Evolutionary conservation across 2,113 vertebrate species (phyloP).

Genomic region (Eira barbara): DNA sequence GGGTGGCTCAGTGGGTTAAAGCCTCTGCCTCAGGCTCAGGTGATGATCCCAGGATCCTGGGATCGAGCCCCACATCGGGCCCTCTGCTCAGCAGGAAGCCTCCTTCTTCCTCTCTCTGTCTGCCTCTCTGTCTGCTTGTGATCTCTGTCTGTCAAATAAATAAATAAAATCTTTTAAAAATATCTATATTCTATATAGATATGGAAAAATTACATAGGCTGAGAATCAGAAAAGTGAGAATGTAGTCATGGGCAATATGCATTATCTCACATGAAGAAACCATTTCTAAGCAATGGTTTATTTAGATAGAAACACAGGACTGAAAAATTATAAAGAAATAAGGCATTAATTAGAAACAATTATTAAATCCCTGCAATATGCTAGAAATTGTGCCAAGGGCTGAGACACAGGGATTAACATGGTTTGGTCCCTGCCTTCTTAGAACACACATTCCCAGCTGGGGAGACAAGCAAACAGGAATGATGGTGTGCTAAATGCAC

Average conservation of each 20-base stretch:
- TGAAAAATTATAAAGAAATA: not conserved
- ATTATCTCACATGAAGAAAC: not conserved
- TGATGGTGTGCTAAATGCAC: not conserved
- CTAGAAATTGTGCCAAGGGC: not conserved
- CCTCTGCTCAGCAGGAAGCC: no score
- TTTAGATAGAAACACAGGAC: not conserved
- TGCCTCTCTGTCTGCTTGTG: no score
- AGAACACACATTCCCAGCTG: not conserved
- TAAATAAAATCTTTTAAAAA: not conserved
- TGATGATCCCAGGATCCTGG: no score
- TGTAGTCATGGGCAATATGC: not conserved
- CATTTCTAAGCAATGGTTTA: slow-evolving; percentile 12
- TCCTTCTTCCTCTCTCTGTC: no score
- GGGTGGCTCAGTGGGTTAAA: no score
- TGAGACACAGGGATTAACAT: slow-evolving; percentile 1
- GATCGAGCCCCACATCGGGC: no score
- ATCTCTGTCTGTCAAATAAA: no score
- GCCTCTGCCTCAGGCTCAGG: no score
- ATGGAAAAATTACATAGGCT: not conserved
- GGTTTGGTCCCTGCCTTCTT: not conserved
- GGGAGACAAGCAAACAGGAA: not conserved
- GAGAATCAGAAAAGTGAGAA: not conserved
- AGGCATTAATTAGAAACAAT: not conserved
- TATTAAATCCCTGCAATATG: not conserved
- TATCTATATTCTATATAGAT: not conserved